Conservation (phyloP, 2,888 invertebrate genomes). For the Gymnoscelis rufifasciata region DNA sequence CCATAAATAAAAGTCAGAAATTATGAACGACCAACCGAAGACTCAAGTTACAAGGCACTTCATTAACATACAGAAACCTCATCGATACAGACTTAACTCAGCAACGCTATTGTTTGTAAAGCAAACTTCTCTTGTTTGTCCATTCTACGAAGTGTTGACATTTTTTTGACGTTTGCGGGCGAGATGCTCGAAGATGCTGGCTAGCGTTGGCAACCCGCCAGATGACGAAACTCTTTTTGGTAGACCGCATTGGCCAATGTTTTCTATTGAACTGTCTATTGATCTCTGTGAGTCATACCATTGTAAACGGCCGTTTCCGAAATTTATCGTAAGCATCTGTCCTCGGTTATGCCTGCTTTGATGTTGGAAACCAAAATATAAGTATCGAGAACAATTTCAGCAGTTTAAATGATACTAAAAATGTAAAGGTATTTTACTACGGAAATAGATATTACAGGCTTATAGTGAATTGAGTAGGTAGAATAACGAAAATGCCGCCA, state of each 20-base stretch:
- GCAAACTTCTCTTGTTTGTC: slow-evolving; percentile 39
- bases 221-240: slow-evolving; percentile 48
- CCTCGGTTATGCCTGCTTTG: background rate
- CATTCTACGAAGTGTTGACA: slow-evolving; percentile 41
- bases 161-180: slow-evolving; percentile 32
- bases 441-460: too few relatives aligned
- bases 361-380: background rate
- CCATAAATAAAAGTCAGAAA: slow-evolving; percentile 9
- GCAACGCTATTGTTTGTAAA: slow-evolving; percentile 33
- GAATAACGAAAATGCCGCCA: slow-evolving; percentile 47
- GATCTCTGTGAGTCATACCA: slow-evolving; percentile 21
- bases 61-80: slow-evolving; percentile 14
- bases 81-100: slow-evolving; percentile 10
- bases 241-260: slow-evolving; percentile 36
- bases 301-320: slow-evolving; percentile 1
- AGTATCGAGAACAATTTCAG: too few relatives aligned
- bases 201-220: slow-evolving; percentile 49
- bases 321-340: slow-evolving; percentile 1
- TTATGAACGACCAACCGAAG: slow-evolving; percentile 3
- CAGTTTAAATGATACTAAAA: too few relatives aligned
- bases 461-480: too few relatives aligned
- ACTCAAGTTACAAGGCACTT: slow-evolving; percentile 8
- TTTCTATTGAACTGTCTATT: slow-evolving; percentile 30
- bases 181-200: slow-evolving; percentile 37
- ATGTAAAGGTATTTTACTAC: too few relatives aligned